Base-by-base conservation (phyloP, 1,140 invertebrate species). In the Lordiphosa collinella region DNA sequence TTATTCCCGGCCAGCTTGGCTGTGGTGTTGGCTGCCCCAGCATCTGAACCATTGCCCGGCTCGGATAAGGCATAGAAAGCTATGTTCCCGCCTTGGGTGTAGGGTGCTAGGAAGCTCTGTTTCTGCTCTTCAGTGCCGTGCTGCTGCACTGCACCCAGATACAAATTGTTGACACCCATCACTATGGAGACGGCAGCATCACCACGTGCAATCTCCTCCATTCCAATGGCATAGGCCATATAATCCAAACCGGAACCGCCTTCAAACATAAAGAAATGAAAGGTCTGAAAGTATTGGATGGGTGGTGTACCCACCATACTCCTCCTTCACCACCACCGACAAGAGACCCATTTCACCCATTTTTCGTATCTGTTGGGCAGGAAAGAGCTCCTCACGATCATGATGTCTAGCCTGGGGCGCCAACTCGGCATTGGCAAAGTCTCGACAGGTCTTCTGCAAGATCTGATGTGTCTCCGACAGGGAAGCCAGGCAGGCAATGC, bases 311-410 rank as follows among this genome's bases (percentile, higher is more conserved):
- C 37, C 3, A 82, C 97, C 97, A 25, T 94, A 91, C 14, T 93
- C 91, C 90, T 98, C 96, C 10, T 95, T 93, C 0, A 94, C 90
- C 3, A 93, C 90, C 13, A 99, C 92, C 10, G 92, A 92, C 93
- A 99, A 93, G 1, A 99, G 90, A 6, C 98, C 98, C 0, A 99
- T 89, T 70, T 98, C 95, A 6, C 96, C 97, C 93, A 99, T 94
- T 90, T 96, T 94, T 69, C 95, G 94, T 16, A 98, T 92, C 91
- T 97, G 94, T 50, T 97, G 93, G 38, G 89, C 92, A 0, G 97
- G 97, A 90, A 92, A 98, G 11, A 93, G 87, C 87, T 97, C 94
- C 57, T 97, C 93, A 58, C 92, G 93, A 87, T 99, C 97, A 63
- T 93, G 91, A 89, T 95, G 93, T 1, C 91, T 92, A 2, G 97